Percentiles rank a stretch among this genome's conserved stretches.
Evolutionary conservation across 1,140 invertebrate species (phyloP).

Genomic region (Pseudomyrmex flavicornis): DNA sequence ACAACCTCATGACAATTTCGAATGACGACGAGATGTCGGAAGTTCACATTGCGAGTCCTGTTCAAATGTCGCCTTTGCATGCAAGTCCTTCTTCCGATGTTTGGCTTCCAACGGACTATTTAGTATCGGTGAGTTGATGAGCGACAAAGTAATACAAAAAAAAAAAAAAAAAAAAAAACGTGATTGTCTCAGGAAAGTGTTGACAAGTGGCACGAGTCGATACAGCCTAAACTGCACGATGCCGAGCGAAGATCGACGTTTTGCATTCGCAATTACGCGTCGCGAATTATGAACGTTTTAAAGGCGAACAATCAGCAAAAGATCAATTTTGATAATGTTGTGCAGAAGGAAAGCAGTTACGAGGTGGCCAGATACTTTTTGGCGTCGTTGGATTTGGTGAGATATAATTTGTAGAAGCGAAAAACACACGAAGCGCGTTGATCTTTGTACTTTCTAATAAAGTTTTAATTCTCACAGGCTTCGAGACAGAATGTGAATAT

Average conservation of each 20-base stretch:
- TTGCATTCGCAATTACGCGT: constrained; percentile 77
- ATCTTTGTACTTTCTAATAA: neutral
- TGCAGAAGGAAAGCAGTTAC: constrained; percentile 66
- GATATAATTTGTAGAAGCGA: neutral
- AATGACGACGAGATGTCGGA: neutral
- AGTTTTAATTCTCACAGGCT: constrained; percentile 45
- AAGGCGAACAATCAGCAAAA: constrained; percentile 59
- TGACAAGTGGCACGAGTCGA: constrained; percentile 77
- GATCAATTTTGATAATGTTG: constrained; percentile 71
- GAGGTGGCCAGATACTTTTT: constrained; percentile 80
- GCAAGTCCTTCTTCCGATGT: neutral
- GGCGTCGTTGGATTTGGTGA: constrained; percentile 79
- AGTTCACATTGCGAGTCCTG: neutral
- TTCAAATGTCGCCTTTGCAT: neutral
- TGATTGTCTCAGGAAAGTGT: constrained; percentile 74
- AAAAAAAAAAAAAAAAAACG: neutral
- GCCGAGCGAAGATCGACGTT: constrained; percentile 75
- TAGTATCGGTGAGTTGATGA: constrained; percentile 52
- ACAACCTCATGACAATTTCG: neutral
- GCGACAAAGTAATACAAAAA: constrained; percentile 71
- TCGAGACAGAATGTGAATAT: constrained; percentile 61
- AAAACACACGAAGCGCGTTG: neutral
- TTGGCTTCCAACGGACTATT: constrained; percentile 35
- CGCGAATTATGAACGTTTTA: constrained; percentile 72
- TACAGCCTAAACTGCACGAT: constrained; percentile 76